These are phyloP conservation scores for Hypotaenidia philippensis DNA, from an alignment of 2,797 vertebrate genomes.

Conservation along the genomic window DNA sequence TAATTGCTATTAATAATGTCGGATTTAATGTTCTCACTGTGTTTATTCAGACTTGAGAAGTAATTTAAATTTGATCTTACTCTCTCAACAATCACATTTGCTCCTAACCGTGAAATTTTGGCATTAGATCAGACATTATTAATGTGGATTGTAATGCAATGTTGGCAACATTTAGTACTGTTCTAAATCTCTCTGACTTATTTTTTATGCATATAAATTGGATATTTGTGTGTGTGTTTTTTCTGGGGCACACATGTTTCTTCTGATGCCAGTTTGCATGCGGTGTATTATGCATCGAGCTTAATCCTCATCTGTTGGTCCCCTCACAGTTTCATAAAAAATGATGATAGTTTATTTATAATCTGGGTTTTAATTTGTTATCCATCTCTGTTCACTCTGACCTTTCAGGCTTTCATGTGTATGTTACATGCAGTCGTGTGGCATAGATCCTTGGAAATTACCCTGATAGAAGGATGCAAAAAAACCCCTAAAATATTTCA, in stretches of 20 bases:
- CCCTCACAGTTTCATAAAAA: neutral
- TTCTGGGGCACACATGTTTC: slow-evolving; percentile 20
- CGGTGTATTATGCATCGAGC: neutral
- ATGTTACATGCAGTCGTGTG: neutral
- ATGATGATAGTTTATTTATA: neutral
- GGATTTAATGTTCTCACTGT: neutral
- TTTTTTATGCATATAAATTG: slow-evolving; percentile 7
- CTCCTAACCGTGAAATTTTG: neutral
- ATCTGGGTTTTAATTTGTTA: neutral
- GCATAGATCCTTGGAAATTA: neutral
- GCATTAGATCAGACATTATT: neutral
- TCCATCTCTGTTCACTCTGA: neutral
- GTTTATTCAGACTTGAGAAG: neutral
- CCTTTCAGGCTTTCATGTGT: neutral
- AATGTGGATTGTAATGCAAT: neutral
- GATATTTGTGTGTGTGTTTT: neutral
- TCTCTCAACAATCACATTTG: neutral
- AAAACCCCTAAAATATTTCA: neutral
- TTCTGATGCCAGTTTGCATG: neutral
- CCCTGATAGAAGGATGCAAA: neutral
- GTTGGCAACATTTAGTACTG: neutral
- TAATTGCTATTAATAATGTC: neutral
- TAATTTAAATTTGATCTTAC: neutral
- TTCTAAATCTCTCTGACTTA: neutral
- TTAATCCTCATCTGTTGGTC: slow-evolving; percentile 27